Percentiles rank a stretch among this genome's conserved stretches.
Conservation (phyloP, 1,140 invertebrate genomes). For the Melitaea cinxia region DNA sequence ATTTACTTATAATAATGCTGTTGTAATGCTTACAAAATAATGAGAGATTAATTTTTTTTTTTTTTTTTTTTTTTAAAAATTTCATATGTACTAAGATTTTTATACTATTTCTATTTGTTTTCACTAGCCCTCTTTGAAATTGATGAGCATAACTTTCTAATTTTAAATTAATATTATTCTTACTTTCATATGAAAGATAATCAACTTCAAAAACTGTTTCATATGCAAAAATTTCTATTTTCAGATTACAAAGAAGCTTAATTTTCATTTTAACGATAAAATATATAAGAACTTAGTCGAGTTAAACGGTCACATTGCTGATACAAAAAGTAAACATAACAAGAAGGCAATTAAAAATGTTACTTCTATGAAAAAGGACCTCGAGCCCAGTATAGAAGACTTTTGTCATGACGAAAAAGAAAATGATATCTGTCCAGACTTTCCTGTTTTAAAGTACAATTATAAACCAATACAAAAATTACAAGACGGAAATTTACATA, state of each 20-base stretch:
- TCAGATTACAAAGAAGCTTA: constrained; percentile 73
- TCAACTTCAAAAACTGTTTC: no score
- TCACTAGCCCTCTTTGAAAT: no score
- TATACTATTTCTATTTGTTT: no score
- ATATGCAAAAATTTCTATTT: constrained; percentile 28
- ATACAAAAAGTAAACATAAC: constrained; percentile 51
- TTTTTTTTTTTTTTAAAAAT: no score
- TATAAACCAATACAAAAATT: constrained; percentile 56
- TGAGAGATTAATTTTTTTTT: no score
- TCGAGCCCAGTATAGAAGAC: constrained; percentile 77
- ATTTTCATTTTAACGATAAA: constrained; percentile 77
- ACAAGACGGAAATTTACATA: constrained; percentile 60
- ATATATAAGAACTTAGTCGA: constrained; percentile 78
- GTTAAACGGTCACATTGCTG: constrained; percentile 66
- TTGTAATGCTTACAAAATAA: no score
- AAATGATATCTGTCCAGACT: constrained; percentile 58
- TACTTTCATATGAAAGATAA: no score
- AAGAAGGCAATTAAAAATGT: constrained; percentile 42
- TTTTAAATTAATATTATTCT: no score
- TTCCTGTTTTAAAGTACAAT: constrained; percentile 62
- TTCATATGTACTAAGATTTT: no score
- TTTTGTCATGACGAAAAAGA: constrained; percentile 66
- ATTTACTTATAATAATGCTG: no score
- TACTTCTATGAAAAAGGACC: constrained; percentile 54
- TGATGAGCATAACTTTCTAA: no score